Evolutionary conservation across 2,113 vertebrate genomes (phyloP), one percentile per base, ranked within the genome.

Genomic region (Marmota monax): DNA sequence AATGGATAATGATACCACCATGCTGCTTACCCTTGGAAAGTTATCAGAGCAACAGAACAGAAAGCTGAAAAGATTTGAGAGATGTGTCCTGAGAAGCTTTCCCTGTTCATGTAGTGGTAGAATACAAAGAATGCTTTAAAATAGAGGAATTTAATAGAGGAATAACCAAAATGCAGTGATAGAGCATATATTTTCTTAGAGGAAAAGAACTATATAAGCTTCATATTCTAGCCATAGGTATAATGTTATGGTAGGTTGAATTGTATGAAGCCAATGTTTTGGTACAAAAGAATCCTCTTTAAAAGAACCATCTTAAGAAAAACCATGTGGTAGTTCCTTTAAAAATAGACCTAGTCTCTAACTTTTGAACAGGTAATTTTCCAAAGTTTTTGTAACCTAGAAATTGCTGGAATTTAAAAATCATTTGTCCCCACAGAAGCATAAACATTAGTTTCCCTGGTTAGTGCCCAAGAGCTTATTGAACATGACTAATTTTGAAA

Each of bases 401-500:
- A 86, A 79, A 37, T 91, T 77, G 8, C 29, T 93, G 58, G 22
- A 58, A 93, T 92, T 96, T 93, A 34, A 65, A 83, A 89, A 79
- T 72, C 11, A 72, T 84, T 92, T 93, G 89, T 48, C 5, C 56
- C 72, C 45, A 76, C 2, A 76, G 58, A 92, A 96, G 78, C 63
- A 83, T 69, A n/a, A 84, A 70, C 72, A 39, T 63, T n/a, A 45
- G 22, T 51, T 34, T 93, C 53, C 3, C 37, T 76, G 34, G 73
- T 74, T 92, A 79, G 20, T 87, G 10, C 48, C 34, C 51, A 29
- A 73, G 88, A 87, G 4, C 13, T 92, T 94, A 76, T 11, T 76
- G 37, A 92, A 92, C 32, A 61, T 69, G 87, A 92, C 37, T 69
- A 95, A 94, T 87, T 96, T 93, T 93, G 51, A 95, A 94, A 89